Conservation (phyloP, 2,113 vertebrate species). For the Carassius auratus region DNA sequence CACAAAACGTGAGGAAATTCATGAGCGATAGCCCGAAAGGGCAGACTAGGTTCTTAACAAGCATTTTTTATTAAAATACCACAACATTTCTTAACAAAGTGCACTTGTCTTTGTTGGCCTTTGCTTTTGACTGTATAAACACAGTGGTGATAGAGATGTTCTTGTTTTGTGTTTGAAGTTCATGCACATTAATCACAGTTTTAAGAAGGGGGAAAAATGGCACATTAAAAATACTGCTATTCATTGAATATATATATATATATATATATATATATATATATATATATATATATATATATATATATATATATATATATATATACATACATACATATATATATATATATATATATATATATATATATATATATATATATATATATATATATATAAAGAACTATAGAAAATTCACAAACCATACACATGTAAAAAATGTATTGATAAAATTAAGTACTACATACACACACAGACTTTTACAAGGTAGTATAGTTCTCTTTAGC, state of each 20-base stretch:
- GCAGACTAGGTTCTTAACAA: constrained; percentile 30
- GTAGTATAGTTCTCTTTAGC: background rate
- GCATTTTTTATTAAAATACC: constrained; percentile 55
- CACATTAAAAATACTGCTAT: too few species aligned
- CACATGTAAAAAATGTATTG: too few species aligned
- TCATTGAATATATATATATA: too few species aligned
- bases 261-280: too few species aligned
- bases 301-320: too few species aligned
- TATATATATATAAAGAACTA: too few species aligned
- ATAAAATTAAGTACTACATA: too few species aligned
- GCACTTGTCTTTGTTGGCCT: background rate
- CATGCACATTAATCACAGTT: background rate
- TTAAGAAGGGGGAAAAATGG: background rate
- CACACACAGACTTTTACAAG: background rate
- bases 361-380: too few species aligned
- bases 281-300: too few species aligned
- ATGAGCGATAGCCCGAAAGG: constrained; percentile 47
- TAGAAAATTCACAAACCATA: too few species aligned
- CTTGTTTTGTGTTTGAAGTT: background rate
- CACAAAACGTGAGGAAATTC: constrained; percentile 43
- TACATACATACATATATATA: too few species aligned
- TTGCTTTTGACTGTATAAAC: constrained; percentile 8
- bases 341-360: too few species aligned
- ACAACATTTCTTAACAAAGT: constrained; percentile 11
- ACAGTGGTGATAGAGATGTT: background rate